Percentiles rank a stretch among this genome's conserved stretches.
Evolutionary conservation across 2,888 invertebrate genomes (phyloP).

Genomic region (Alloscopus bannaensis): DNA sequence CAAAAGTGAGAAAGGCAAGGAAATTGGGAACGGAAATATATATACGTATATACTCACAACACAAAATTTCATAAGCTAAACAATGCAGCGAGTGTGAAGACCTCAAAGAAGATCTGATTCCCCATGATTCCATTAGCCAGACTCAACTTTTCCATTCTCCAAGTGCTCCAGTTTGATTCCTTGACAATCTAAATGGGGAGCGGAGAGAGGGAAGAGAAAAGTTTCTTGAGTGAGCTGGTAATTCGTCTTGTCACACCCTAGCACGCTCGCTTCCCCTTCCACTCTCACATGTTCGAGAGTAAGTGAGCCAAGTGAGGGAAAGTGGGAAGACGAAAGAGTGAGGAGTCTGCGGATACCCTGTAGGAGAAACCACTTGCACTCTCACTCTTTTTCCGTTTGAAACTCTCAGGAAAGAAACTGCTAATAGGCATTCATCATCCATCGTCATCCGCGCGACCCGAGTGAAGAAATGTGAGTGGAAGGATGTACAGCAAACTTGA

Average conservation of each 20-base stretch:
- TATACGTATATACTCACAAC: too few relatives aligned
- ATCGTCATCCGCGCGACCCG: too few relatives aligned
- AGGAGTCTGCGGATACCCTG: too few relatives aligned
- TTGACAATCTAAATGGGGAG: constrained; percentile 45
- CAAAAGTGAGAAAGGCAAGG: constrained; percentile 14
- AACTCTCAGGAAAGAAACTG: too few relatives aligned
- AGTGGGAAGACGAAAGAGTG: background rate
- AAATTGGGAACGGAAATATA: too few relatives aligned
- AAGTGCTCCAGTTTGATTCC: constrained; percentile 54
- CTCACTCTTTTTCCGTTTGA: background rate
- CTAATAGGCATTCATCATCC: constrained; percentile 8
- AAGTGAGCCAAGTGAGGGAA: background rate
- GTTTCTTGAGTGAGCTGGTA: constrained; percentile 55
- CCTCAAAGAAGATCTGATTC: constrained; percentile 55
- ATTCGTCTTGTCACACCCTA: constrained; percentile 62
- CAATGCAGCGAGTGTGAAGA: constrained; percentile 37
- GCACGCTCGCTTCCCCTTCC: constrained; percentile 32
- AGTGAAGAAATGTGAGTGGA: too few relatives aligned
- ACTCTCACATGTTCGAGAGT: background rate
- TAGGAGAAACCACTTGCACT: background rate
- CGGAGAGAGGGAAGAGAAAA: constrained; percentile 11
- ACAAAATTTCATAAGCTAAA: constrained; percentile 59
- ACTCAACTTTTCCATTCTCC: constrained; percentile 53
- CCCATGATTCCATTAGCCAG: constrained; percentile 61
- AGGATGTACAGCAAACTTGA: too few relatives aligned